Base-by-base conservation (phyloP, 2,888 invertebrate species). In the Monochamus alternatus region DNA sequence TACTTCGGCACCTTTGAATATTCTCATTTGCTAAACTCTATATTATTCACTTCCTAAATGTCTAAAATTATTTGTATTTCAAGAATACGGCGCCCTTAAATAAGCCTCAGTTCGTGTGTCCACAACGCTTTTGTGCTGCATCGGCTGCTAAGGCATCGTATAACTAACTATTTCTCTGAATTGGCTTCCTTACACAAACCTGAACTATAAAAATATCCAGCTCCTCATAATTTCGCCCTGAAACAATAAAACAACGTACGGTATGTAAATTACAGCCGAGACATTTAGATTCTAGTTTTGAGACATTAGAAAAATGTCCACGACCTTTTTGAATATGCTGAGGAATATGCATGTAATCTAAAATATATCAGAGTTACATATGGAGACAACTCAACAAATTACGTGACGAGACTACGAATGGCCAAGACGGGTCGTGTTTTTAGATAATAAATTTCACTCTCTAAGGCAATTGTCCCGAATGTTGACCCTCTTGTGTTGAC, bases 271-370 rank as follows among this genome's bases (percentile, higher is more conserved):
- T 47, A 47, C 60, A 4, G 43, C 31, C 30, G 22, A 31, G 10
- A 44, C 44, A 69, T 69, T 31, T 47, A 60, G 60, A 69, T 44
- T 60, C 60, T 47, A 60, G 60, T 47, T 60, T 60, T 47, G 51
- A 22, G 44, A 64, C 68, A 69, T 69, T 69, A 74, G 63, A 74
- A 68, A 38, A 55, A 62, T 59, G 67, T 69, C 68, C 74, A 69
- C 74, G 74, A 59, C 68, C 68, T 76, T 80, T 80, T 80, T 78
- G 77, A 78, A 77, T 77, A 78, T 77, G 76, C 52, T 74, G 67
- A 66, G 75, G 73, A 78, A 77, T 77, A 78, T 77, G 75, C 78
- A 80, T 80, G 78, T 80, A 80, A 80, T 80, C 80, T 80, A 78
- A 75, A 78, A 80, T 77, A 78, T 78, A 80, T 80, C 80, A 78